Conservation (phyloP, 2,113 vertebrate genomes). For the Plecturocebus donacophilus region DNA sequence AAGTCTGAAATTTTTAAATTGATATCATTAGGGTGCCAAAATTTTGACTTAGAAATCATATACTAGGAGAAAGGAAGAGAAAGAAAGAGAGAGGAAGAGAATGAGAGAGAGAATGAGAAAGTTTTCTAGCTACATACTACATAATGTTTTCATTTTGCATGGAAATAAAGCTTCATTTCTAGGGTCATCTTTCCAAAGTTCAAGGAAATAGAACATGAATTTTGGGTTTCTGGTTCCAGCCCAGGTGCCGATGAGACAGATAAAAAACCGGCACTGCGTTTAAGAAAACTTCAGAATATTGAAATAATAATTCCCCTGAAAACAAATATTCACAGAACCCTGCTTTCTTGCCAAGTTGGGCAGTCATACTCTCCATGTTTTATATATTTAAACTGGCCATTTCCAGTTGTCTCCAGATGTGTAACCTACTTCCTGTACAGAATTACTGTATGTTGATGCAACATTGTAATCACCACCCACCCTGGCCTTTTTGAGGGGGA, state of each 20-base stretch:
- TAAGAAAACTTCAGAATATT: neutral
- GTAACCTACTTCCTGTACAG: neutral
- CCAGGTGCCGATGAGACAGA: neutral
- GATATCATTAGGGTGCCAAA: neutral
- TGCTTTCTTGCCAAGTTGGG: neutral
- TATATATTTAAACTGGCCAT: neutral
- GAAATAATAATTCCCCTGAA: neutral
- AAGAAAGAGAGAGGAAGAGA: neutral
- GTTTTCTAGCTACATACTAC: neutral
- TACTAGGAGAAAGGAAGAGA: neutral
- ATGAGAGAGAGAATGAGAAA: neutral
- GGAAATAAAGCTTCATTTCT: constrained; percentile 1
- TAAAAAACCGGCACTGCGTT: neutral
- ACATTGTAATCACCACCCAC: neutral
- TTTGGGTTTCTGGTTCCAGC: neutral
- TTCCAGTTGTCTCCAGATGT: neutral
- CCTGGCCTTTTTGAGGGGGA: neutral
- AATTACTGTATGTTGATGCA: neutral
- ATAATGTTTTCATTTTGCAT: neutral
- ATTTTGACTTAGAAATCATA: neutral
- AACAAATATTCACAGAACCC: neutral
- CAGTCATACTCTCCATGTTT: neutral
- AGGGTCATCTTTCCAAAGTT: neutral
- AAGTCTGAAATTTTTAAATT: neutral
- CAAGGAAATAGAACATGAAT: neutral